phyloP scores from a whole-genome alignment of 2,113 vertebrate genomes.

The Lamprologus ornatipinnis region DNA sequence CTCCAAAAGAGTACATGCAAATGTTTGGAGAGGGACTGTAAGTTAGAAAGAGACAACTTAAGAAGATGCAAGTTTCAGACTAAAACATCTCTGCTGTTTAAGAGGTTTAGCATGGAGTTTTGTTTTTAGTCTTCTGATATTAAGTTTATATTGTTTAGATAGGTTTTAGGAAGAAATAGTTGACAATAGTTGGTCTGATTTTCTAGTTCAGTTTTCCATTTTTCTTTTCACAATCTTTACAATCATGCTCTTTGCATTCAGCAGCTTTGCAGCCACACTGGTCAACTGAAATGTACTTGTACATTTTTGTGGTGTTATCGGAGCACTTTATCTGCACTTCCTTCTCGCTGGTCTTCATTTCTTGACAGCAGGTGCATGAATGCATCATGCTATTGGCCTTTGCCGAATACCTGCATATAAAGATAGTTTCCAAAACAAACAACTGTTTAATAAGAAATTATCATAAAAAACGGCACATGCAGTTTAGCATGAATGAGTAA shows the following conservation, averaged over 20 bases:
- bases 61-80: background rate
- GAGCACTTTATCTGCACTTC: constrained; percentile 60
- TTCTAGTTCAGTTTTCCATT: background rate
- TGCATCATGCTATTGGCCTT: constrained; percentile 41
- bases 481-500: background rate
- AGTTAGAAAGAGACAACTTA: background rate
- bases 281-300: constrained; percentile 61
- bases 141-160: background rate
- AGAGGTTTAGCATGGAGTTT: background rate
- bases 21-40: background rate
- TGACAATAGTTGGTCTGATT: background rate
- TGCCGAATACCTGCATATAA: constrained; percentile 62
- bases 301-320: background rate
- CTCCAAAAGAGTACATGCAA: background rate
- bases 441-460: background rate
- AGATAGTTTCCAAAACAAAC: background rate
- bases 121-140: background rate
- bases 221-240: background rate
- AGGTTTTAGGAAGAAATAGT: background rate
- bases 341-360: constrained; percentile 45
- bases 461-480: background rate
- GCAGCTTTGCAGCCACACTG: constrained; percentile 58
- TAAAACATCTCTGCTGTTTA: background rate
- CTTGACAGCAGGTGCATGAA: constrained; percentile 69
- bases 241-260: constrained; percentile 26